Evolutionary conservation across 2,113 vertebrate genomes (phyloP).

Genomic region (Capreolus pygargus): DNA sequence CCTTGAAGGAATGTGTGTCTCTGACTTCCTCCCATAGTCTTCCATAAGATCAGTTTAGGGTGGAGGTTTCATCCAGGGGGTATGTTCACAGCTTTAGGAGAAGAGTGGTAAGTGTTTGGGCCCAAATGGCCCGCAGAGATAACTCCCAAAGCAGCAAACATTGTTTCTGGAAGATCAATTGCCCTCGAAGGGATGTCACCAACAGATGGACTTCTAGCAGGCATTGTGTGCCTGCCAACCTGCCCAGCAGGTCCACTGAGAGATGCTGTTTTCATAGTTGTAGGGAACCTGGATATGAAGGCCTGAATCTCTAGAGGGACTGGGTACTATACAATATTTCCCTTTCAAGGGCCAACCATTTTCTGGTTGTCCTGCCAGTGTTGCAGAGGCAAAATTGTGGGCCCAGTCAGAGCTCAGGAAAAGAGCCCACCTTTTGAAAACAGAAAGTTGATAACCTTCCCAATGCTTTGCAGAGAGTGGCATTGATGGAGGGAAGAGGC

Average conservation of each 20-base stretch:
- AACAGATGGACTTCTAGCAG: not conserved
- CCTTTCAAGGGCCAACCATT: not conserved
- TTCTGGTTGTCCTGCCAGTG: not conserved
- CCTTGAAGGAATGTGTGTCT: not conserved
- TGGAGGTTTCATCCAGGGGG: not conserved
- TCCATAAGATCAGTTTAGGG: not conserved
- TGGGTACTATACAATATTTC: not conserved
- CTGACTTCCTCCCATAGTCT: not conserved
- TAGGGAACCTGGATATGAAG: not conserved
- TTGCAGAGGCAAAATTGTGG: not conserved
- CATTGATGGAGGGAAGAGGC: not conserved
- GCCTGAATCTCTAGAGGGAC: not conserved
- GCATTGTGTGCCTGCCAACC: not conserved
- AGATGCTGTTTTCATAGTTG: not conserved
- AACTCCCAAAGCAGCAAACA: not conserved
- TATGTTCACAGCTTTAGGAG: not conserved
- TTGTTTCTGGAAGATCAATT: not conserved
- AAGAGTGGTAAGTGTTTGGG: not conserved
- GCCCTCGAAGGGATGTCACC: not conserved
- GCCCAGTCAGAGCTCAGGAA: not conserved
- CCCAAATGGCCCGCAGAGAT: not conserved
- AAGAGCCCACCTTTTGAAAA: not conserved
- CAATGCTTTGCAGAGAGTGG: not conserved
- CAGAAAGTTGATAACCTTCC: not conserved
- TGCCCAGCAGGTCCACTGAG: not conserved